phyloP scores from a whole-genome alignment of 2,797 vertebrate genomes.

The Schizopygopsis malacanthus region DNA sequence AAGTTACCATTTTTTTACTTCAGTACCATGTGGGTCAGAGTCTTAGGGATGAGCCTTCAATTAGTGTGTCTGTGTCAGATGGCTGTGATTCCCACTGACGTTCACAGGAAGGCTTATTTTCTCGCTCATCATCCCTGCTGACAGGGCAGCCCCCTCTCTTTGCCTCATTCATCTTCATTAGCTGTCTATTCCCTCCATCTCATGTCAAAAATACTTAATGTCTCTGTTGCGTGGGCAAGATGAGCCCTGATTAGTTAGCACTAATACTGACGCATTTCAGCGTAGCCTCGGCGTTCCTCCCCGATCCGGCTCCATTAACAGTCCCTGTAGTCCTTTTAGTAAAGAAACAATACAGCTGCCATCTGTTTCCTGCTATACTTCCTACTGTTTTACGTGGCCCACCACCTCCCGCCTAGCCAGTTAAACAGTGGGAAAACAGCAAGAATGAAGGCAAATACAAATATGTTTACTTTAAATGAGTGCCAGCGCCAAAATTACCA shows the following conservation, averaged over 20 bases:
- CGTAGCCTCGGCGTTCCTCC: slow-evolving; percentile 17
- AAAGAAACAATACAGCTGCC: slow-evolving; percentile 65
- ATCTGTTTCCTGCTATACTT: slow-evolving; percentile 63
- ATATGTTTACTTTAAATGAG: slow-evolving; percentile 53
- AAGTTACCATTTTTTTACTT: background rate
- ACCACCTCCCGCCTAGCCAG: slow-evolving; percentile 38
- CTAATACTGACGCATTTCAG: slow-evolving; percentile 54
- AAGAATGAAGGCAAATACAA: slow-evolving; percentile 31
- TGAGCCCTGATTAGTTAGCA: slow-evolving; percentile 60
- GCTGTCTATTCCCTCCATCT: slow-evolving; percentile 58
- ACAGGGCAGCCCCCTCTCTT: slow-evolving; percentile 53
- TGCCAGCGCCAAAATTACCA: slow-evolving; percentile 5
- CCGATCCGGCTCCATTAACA: slow-evolving; percentile 46
- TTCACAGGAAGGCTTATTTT: slow-evolving; percentile 32
- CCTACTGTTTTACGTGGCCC: slow-evolving; percentile 51
- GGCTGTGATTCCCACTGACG: slow-evolving; percentile 38
- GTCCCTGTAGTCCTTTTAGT: slow-evolving; percentile 59
- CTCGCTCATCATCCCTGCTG: slow-evolving; percentile 34
- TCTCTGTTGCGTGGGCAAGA: slow-evolving; percentile 46
- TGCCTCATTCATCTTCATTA: slow-evolving; percentile 69
- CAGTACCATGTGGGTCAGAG: background rate
- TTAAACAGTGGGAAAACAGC: slow-evolving; percentile 50
- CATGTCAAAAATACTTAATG: slow-evolving; percentile 65
- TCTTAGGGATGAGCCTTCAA: slow-evolving; percentile 22
- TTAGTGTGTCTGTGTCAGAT: slow-evolving; percentile 16